Evolutionary conservation across 2,888 invertebrate genomes (phyloP).

Genomic region (Eupelmus urozonus): DNA sequence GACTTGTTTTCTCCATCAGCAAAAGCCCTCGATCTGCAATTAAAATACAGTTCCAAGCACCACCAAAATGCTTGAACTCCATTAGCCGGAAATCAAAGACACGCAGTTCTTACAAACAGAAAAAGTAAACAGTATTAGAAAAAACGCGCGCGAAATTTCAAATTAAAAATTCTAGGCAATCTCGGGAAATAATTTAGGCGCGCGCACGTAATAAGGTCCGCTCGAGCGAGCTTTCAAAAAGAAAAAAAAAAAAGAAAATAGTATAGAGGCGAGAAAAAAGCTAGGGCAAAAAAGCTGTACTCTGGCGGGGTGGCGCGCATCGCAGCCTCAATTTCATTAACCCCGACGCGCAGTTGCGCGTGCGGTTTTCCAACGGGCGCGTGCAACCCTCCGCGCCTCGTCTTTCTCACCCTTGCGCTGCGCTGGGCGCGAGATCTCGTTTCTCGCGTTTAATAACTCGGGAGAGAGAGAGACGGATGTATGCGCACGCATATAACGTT

Average conservation of each 20-base stretch:
- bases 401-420: not conserved
- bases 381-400: not conserved
- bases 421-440: too few relatives aligned
- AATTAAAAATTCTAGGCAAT: conserved; percentile 8
- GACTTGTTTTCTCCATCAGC: too few relatives aligned
- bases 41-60: too few relatives aligned
- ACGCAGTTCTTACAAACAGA: too few relatives aligned
- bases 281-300: not conserved
- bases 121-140: too few relatives aligned
- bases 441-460: conserved; percentile 22
- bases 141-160: not conserved
- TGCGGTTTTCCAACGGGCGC: conserved; percentile 5
- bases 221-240: not conserved
- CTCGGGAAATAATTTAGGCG: conserved; percentile 28
- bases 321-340: conserved; percentile 48
- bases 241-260: too few relatives aligned
- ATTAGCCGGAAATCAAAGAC: too few relatives aligned
- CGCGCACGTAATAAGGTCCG: conserved; percentile 7
- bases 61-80: too few relatives aligned
- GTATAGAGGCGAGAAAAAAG: not conserved
- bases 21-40: too few relatives aligned
- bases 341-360: conserved; percentile 7
- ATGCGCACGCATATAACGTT: not conserved
- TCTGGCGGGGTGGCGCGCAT: not conserved
- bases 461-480: not conserved